Base-by-base conservation (phyloP, 2,113 vertebrate genomes). In the Istiophorus platypterus region DNA sequence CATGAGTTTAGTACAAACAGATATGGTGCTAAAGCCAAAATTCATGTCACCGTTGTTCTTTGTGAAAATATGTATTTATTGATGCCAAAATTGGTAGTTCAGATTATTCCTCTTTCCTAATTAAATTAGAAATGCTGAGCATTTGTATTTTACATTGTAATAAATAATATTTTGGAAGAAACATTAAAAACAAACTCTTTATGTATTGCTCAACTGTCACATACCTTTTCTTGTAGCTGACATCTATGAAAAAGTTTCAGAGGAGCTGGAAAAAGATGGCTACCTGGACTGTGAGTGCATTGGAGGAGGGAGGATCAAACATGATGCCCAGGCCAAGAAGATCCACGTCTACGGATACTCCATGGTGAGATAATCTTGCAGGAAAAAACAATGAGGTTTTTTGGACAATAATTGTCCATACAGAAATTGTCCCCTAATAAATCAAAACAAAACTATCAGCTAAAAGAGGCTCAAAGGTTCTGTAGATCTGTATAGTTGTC, bases 261-360 rank as follows among this genome's bases (percentile, higher is more conserved):
- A 90, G 10, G 95, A 97, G 76, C 89, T 98, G 67, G 95, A 96
- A 84, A 95, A 90, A 84, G 85, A 64, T 1, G 95, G 96, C 1
- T 47, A 52, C n/a, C 89, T 95, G 34, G 94, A 95, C 88, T 98
- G 97, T 39, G 96, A 97, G 90, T 98, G 98, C 87, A 61, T 98
- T 45, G 97, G 97, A 42, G 97, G 97, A 59, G 98, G 98, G 17
- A 93, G 97, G 51, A 96, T 98, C 83, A 92, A 89, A 74, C 98
- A 98, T 54, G 94, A 95, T 22, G 90, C 94, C 59, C 81, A 90
- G 7, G 94, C 93, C 74, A 96, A 93, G 91, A 97, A 95, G 92
- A 97, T 99, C 88, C 97, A 98, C 24, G 96, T 98, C 56, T 99
- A 99, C 47, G 97, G 97, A 62, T 98, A 98, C 89, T 99, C 97